These are phyloP conservation scores for Sorex fumeus DNA, from an alignment of 2,113 vertebrate species.

Conservation along the genomic window DNA sequence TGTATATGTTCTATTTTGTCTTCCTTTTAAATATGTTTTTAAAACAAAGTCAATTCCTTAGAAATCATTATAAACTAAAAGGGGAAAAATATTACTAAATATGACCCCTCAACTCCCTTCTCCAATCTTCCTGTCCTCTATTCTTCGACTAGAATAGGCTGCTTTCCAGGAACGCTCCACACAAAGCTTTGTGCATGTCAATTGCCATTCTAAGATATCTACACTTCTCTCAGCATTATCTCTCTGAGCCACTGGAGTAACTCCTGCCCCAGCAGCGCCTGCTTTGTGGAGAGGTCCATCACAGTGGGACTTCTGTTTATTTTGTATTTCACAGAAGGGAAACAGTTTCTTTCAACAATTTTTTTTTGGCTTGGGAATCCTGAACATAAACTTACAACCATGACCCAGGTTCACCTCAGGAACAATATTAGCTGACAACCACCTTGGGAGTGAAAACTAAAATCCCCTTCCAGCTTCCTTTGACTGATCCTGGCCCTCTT, in stretches of 20 bases:
- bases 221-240: not conserved
- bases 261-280: not conserved
- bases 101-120: not conserved
- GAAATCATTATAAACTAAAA: constrained; percentile 10
- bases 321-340: constrained; percentile 59
- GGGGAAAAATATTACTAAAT: not conserved
- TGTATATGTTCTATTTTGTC: not conserved
- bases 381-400: constrained; percentile 14
- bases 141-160: not conserved
- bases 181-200: not conserved
- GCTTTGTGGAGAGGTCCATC: not conserved
- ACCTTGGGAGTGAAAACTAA: constrained; percentile 64
- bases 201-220: not conserved
- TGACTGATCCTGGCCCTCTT: constrained; percentile 57
- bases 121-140: not conserved
- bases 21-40: not conserved
- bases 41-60: constrained; percentile 15
- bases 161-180: not conserved
- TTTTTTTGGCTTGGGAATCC: constrained; percentile 19
- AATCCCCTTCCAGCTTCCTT: constrained; percentile 36
- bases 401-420: constrained; percentile 61
- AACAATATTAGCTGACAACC: constrained; percentile 61
- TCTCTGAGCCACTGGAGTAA: not conserved
- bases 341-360: constrained; percentile 51
- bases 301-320: constrained; percentile 39